Base-by-base conservation (phyloP, 2,888 invertebrate species). In the Melanostoma scalare region DNA sequence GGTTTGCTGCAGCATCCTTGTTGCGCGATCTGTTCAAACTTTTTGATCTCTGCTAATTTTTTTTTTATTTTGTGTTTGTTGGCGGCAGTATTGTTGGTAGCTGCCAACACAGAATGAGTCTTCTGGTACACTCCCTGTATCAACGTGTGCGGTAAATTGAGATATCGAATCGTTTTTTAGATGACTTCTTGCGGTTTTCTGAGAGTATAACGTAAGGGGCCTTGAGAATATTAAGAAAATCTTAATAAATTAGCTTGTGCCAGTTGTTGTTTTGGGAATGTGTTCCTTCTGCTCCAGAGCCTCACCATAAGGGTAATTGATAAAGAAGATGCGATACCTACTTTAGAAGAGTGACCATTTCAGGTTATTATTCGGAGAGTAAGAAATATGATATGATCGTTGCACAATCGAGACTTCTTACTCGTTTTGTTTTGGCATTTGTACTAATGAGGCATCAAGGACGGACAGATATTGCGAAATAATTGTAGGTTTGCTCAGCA, bases 71-170 rank as follows among this genome's bases (percentile, higher is more conserved):
- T 38, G 8, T 33, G 38, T 36, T 42, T 67, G 30, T 48, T 50
- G 80, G 8, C 65, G 73, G 56, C 63, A 73, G 52, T 50, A 60
- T 52, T 73, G 58, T 71, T 69, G 82, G 78, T 79, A 69, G 76
- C 61, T 68, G 67, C 73, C 68, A 73, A 73, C 72, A 67, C 61
- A 73, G 56, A 69, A 33, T 63, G 30, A 65, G 38, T 56, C 65
- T 73, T 55, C 44, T 46, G 2, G 4, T 48, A 8, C 5, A 58
- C 52, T 53, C 38, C 72, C 40, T 40, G 71, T 44, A 61, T 67
- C 84, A 50, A 71, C 84, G 84, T 84, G 84, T 84, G 84, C 63
- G 84, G 84, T 84, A 84, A 84, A 84, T 84, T 84, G 84, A 84
- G 84, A 84, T 84, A 84, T 84, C 79, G 84, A 69, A 75, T 78